Conservation (phyloP, 2,797 vertebrate species). For the Bradypodion pumilum region DNA sequence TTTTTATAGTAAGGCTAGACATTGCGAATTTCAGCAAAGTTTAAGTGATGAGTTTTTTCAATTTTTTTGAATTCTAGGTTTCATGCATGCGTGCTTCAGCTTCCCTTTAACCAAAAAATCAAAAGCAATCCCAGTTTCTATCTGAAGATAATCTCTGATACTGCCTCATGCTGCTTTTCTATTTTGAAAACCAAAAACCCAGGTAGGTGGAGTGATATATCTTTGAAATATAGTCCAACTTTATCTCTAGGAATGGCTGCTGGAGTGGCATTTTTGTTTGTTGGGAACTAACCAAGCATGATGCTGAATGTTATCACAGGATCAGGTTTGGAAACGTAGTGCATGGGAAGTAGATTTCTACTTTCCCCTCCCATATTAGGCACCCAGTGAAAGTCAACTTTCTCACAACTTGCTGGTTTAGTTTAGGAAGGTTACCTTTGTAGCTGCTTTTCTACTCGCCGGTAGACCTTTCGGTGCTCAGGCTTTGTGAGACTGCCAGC, state of each 20-base stretch:
- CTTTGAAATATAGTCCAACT: neutral
- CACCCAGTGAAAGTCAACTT: neutral
- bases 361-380: neutral
- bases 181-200: slow-evolving; percentile 81
- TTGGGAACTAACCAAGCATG: neutral
- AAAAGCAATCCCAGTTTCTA: slow-evolving; percentile 85
- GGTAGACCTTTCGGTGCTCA: too few species aligned
- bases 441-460: too few species aligned
- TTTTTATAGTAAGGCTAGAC: neutral
- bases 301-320: neutral
- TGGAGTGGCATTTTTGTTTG: neutral
- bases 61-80: slow-evolving; percentile 76
- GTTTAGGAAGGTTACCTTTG: neutral
- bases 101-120: slow-evolving; percentile 86
- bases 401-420: neutral
- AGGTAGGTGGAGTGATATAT: slow-evolving; percentile 71
- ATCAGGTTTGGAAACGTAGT: neutral
- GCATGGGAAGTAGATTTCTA: neutral
- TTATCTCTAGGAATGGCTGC: neutral
- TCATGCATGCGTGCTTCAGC: slow-evolving; percentile 86
- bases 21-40: neutral
- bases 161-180: slow-evolving; percentile 75
- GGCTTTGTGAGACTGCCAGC: too few species aligned
- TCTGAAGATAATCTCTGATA: slow-evolving; percentile 83
- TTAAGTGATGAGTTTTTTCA: neutral